Base-by-base conservation (phyloP, 2,888 invertebrate species). In the Orthonevra nobilis region DNA sequence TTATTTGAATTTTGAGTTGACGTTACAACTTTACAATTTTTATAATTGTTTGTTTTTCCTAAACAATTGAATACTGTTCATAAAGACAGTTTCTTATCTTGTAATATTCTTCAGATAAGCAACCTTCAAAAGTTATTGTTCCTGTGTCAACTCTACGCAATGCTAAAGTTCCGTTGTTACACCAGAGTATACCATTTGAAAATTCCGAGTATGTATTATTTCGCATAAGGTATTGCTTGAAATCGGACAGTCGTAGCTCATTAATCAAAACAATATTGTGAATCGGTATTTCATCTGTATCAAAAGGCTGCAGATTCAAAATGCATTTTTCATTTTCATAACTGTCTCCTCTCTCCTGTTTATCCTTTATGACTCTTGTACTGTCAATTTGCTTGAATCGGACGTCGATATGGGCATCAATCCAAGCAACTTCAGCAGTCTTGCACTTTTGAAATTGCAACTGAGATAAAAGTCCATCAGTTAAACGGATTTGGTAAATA, bases 41-140 rank as follows among this genome's bases (percentile, higher is more conserved):
- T n/a, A n/a, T n/a, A n/a, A n/a, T n/a, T n/a, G n/a, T n/a, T n/a
- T n/a, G 23, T 5, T 36, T 36, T 20, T 7, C 30, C 89, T 91
- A 98, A 58, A 98, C 93, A 85, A 99, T 97, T 66, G 98, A 99
- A 89, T 98, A 99, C 87, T 99, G 98, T 81, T 96, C 95, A 87
- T 99, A 99, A 23, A 99, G 90, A 30, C 98, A 89, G 83, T 97
- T 96, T 66, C 98, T 91, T 44, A 99, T 95, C 91, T 93, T 94
- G 89, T 95, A 99, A 89, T 97, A 99, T 83, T 99, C 98, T 84
- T 97, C 97, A 4, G 97, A 96, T 0, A 98, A 90, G 64, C 96
- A 95, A 0, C 99, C 99, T 90, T 99, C 99, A 72, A 99, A 89
- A 28, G 96, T 94, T 32, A 99, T 95, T 85, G 94, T 93, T 0